Conservation (phyloP, 2,888 invertebrate species). For the Sarcophaga carnaria region DNA sequence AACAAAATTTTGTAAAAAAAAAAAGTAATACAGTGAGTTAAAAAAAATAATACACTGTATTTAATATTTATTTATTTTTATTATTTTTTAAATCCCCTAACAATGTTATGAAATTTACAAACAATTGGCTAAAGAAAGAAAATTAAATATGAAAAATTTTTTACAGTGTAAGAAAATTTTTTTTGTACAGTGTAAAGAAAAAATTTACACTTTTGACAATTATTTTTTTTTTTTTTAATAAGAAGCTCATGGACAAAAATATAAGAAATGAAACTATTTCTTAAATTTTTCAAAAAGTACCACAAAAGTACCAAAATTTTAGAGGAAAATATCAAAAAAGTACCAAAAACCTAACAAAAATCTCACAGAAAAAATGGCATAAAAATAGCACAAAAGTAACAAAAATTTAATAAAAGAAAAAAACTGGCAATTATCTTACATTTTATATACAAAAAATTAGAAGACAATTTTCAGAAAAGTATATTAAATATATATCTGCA, state of each 20-base stretch:
- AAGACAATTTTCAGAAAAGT: too few relatives aligned
- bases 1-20: background rate
- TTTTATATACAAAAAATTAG: too few relatives aligned
- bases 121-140: constrained; percentile 33
- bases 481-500: too few relatives aligned
- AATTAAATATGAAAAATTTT: constrained; percentile 30
- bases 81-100: background rate
- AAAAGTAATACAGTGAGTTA: too few relatives aligned
- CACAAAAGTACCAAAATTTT: background rate
- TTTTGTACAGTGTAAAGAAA: background rate
- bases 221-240: too few relatives aligned
- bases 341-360: background rate
- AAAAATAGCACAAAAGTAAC: background rate
- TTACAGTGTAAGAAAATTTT: constrained; percentile 55
- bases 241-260: background rate
- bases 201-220: too few relatives aligned
- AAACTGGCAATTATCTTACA: too few relatives aligned
- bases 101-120: constrained; percentile 30
- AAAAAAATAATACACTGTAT: too few relatives aligned
- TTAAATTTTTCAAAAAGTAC: background rate
- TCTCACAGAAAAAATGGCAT: background rate
- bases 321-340: background rate
- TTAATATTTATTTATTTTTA: background rate
- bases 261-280: background rate
- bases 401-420: background rate